Base-by-base conservation (phyloP, 2,888 invertebrate genomes). In the Apamea anceps region DNA sequence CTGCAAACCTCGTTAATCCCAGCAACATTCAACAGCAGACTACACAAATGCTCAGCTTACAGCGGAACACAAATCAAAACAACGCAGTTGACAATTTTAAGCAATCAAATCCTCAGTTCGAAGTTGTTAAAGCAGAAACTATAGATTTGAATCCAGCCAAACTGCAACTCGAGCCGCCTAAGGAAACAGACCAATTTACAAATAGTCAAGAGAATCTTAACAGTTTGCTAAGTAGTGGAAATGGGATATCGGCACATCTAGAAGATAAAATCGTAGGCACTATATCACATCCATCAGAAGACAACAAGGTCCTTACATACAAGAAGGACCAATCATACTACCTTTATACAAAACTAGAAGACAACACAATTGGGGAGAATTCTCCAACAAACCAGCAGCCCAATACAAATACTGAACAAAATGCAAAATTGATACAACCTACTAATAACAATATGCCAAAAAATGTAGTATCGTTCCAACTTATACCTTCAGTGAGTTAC, bases 281-380 rank as follows among this genome's bases (percentile, higher is more conserved):
- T n/a, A 92, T 97, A 83, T 91, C 93, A n/a, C 95, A 96, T 91
- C 97, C 96, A 25, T 85, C 90, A 71, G 94, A 96, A 85, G 92
- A 94, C 65, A 94, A 96, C 82, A 96, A 96, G 88, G 81, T 94
- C 25, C 92, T 96, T 15, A 95, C 95, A 8, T 96, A 96, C 85
- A 94, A 96, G 81, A 96, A 96, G 85, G 95, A 96, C 85, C 94
- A 96, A 86, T 94, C 96, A 3, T 97, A 96, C 82, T 95, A 94
- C 73, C 91, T 97, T 28, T 95, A 93, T 85, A 94, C 96, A 57
- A 95, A 96, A 81, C 86, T 95, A 45, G 93, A 95, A 62, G 91
- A 92, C 67, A 92, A 92, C 57, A 75, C 77, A 8, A 80, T 90
- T 45, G 86, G 86, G 37, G 91, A 91, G 70, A 90, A 90, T 62